These are phyloP conservation scores for Prenolepis imparis DNA, from an alignment of 2,888 invertebrate genomes.

Conservation along the genomic window DNA sequence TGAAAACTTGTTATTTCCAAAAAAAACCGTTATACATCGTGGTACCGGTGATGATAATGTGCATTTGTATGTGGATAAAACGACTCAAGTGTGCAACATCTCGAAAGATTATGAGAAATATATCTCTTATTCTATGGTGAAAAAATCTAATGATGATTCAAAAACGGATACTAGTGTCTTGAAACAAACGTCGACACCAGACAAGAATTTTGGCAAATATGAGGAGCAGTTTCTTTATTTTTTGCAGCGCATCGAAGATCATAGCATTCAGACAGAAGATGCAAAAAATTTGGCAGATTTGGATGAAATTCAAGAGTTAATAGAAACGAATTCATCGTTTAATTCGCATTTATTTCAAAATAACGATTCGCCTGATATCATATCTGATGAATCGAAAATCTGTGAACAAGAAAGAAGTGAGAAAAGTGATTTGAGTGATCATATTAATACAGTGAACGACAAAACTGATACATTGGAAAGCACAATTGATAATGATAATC, in stretches of 20 bases:
- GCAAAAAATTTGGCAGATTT: slow-evolving; percentile 65
- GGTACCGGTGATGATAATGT: slow-evolving; percentile 69
- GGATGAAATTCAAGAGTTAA: slow-evolving; percentile 79
- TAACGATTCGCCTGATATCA: slow-evolving; percentile 10
- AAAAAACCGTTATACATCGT: slow-evolving; percentile 71
- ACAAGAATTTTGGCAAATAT: slow-evolving; percentile 78
- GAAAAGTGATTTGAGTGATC: background rate
- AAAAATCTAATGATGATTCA: slow-evolving; percentile 70
- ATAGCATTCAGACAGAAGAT: slow-evolving; percentile 72
- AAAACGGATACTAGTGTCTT: slow-evolving; percentile 64
- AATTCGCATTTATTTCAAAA: slow-evolving; percentile 76
- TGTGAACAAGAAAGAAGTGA: background rate
- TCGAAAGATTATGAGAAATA: slow-evolving; percentile 81
- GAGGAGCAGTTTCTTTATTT: slow-evolving; percentile 82
- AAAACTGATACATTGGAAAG: background rate
- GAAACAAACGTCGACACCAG: slow-evolving; percentile 61
- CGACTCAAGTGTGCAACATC: slow-evolving; percentile 78
- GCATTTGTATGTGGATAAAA: slow-evolving; percentile 67
- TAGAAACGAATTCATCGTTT: slow-evolving; percentile 79
- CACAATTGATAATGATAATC: background rate
- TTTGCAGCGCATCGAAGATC: slow-evolving; percentile 80
- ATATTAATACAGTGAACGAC: background rate
- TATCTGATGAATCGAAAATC: background rate
- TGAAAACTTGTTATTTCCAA: slow-evolving; percentile 72
- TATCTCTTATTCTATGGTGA: slow-evolving; percentile 80